A percentile compares a stretch with the other conserved stretches of the same genome.
Conservation (phyloP, 2,797 vertebrate genomes). For the Oophaga sylvatica region DNA sequence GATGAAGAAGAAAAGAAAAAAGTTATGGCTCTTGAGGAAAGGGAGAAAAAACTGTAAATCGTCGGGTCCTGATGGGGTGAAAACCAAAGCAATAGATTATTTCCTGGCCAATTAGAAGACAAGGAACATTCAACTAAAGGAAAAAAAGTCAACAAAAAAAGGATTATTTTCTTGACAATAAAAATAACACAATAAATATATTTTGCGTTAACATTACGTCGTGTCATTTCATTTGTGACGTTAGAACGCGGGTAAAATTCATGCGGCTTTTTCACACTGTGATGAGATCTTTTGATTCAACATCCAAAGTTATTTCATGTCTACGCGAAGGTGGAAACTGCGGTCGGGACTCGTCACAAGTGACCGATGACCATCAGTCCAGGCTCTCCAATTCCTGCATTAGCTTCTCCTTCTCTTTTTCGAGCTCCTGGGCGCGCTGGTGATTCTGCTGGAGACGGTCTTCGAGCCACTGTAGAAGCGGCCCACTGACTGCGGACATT, state of each 20-base stretch:
- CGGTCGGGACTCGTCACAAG: too few species aligned
- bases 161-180: neutral
- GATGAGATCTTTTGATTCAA: neutral
- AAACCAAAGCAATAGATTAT: neutral
- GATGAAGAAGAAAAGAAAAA: too few species aligned
- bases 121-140: neutral
- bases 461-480: slow-evolving; percentile 95
- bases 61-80: too few species aligned
- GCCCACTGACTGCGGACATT: slow-evolving; percentile 97
- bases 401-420: slow-evolving; percentile 88
- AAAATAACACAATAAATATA: neutral
- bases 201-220: neutral
- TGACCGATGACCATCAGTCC: neutral
- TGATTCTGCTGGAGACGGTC: slow-evolving; percentile 93
- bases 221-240: neutral
- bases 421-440: slow-evolving; percentile 82
- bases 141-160: neutral
- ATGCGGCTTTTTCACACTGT: neutral
- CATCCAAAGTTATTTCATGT: neutral
- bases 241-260: neutral
- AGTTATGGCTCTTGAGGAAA: too few species aligned
- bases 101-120: neutral
- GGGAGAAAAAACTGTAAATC: too few species aligned
- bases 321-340: neutral
- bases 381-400: slow-evolving; percentile 78